Evolutionary conservation across 2,797 vertebrate genomes (phyloP), one percentile per base, ranked within the genome.

Genomic region (Xenopus petersii): DNA sequence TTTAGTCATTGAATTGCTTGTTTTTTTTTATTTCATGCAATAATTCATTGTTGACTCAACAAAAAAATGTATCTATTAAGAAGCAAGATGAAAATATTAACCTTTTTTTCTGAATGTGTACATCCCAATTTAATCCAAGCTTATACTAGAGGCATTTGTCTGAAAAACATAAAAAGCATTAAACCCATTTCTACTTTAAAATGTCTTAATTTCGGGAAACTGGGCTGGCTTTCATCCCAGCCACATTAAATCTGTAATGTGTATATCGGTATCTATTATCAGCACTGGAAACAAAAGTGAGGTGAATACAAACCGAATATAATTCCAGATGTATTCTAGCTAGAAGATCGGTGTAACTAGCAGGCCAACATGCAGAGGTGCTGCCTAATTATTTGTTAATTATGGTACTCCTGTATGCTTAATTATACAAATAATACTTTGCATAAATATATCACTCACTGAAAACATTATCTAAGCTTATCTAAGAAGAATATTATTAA

Each of bases 161-260:
- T 74, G 46, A 64, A 73, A 73, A 79, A 65, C 59, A 54, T 59
- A 73, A 79, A 73, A 74, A 59, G 62, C 69, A 68, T 73, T 60
- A 73, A 73, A 74, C 63, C 71, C 74, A 71, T 62, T 66, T n/a
- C 30, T 26, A 42, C 55, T 74, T 71, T 67, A 74, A 74, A 70
- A 66, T 75, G 47, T 74, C 71, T 30, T 30, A 15, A 79, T 74
- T 74, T 79, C 55, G 30, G 71, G 66, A 79, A 79, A 17, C 30
- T 30, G 70, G 30, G 24, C 42, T 70, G 76, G 76, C 71, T 65
- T 66, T 17, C 33, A 64, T 61, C 76, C 76, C 67, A 74, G 71
- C 46, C 51, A 60, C 67, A 12, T 64, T 70, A 74, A 78, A 73
- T 77, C 51, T 70, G 26, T 42, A 61, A 67, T 61, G 60, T 62